phyloP scores from a whole-genome alignment of 1,140 invertebrate genomes.

The Lasaia peninsularis region DNA sequence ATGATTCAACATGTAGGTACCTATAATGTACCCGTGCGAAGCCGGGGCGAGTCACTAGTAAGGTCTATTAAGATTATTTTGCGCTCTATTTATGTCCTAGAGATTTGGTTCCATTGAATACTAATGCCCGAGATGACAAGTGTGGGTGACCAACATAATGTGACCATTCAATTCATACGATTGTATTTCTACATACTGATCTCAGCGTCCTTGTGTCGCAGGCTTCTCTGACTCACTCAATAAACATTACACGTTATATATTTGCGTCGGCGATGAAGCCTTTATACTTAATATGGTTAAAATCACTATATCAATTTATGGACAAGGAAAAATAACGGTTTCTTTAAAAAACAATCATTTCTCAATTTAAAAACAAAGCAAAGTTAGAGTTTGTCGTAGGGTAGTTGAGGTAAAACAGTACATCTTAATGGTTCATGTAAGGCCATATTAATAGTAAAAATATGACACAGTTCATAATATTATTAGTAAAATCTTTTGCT shows the following conservation, averaged over 20 bases:
- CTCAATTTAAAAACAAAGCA: neutral
- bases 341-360: neutral
- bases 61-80: neutral
- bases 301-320: neutral
- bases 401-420: no score
- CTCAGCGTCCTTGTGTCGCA: constrained; percentile 63
- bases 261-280: constrained; percentile 58
- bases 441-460: no score
- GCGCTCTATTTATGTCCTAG: neutral
- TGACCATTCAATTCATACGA: constrained; percentile 57
- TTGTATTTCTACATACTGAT: constrained; percentile 52
- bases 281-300: constrained; percentile 49
- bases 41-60: no score
- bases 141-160: constrained; percentile 41
- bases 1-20: no score
- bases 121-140: constrained; percentile 20
- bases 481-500: no score
- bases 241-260: constrained; percentile 45
- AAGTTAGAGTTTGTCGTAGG: no score
- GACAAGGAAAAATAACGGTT: neutral
- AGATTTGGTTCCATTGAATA: constrained; percentile 12
- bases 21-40: no score
- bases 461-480: no score
- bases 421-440: no score
- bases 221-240: constrained; percentile 62